Percentiles rank a stretch among this genome's conserved stretches.
phyloP scores from a whole-genome alignment of 1,140 invertebrate species.

The Apocrypta bakeri region DNA sequence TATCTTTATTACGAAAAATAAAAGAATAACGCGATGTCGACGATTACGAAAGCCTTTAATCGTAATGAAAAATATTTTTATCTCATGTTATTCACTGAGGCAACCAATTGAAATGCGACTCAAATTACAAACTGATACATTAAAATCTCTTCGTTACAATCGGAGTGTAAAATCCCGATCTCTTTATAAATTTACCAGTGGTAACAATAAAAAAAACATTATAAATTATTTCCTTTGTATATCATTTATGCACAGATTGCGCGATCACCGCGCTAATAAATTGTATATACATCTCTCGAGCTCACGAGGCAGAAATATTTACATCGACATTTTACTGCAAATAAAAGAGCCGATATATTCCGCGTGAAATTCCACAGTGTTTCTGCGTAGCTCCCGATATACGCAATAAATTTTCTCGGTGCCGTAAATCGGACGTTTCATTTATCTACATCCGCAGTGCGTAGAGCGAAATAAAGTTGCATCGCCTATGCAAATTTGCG shows the following conservation, averaged over 20 bases:
- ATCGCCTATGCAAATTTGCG: background rate
- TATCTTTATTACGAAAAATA: too few relatives aligned
- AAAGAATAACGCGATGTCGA: too few relatives aligned
- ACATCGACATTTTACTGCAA: conserved; percentile 16
- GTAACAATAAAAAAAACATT: too few relatives aligned
- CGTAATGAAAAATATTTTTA: too few relatives aligned
- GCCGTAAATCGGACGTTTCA: conserved; percentile 33
- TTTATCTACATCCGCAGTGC: conserved; percentile 20
- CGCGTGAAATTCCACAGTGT: too few relatives aligned
- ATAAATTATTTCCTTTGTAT: background rate
- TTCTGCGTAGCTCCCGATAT: background rate
- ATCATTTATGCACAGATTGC: background rate
- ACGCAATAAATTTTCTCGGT: conserved; percentile 3
- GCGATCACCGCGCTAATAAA: background rate
- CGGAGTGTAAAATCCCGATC: too few relatives aligned
- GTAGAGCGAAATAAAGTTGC: background rate
- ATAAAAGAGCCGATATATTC: background rate
- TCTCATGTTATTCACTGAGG: too few relatives aligned
- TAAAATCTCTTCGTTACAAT: too few relatives aligned
- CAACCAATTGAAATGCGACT: too few relatives aligned
- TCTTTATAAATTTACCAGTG: too few relatives aligned
- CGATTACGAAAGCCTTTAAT: too few relatives aligned
- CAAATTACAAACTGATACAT: too few relatives aligned
- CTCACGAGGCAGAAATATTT: background rate
- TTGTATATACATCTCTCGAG: background rate